Evolutionary conservation across 1,140 invertebrate species (phyloP).

Genomic region (Papilio polytes): DNA sequence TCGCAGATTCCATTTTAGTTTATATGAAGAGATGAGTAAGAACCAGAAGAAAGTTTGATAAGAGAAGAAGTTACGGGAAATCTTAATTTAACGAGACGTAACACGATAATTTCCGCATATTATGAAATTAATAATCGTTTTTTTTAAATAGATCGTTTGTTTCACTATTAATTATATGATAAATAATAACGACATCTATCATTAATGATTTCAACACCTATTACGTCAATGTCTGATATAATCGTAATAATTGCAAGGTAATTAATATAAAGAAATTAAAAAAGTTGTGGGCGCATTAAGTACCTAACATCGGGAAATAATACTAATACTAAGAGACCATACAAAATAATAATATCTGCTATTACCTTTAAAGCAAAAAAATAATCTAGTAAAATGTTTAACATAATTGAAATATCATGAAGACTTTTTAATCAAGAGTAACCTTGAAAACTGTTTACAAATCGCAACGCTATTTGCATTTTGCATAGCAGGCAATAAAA

Average conservation of each 20-base stretch:
- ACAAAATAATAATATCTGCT: neutral
- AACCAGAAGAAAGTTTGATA: neutral
- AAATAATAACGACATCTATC: neutral
- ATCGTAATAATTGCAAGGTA: neutral
- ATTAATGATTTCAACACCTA: neutral
- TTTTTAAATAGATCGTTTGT: neutral
- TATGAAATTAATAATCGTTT: neutral
- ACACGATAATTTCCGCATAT: neutral
- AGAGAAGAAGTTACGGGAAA: neutral
- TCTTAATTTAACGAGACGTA: neutral
- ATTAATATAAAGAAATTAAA: neutral
- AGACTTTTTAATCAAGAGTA: neutral
- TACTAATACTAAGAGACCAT: neutral
- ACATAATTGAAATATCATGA: too few relatives aligned
- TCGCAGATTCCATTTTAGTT: too few relatives aligned
- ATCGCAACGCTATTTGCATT: neutral
- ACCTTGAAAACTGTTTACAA: neutral
- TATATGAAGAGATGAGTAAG: too few relatives aligned
- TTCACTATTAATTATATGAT: neutral
- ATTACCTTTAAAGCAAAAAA: too few relatives aligned
- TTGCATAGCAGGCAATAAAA: neutral
- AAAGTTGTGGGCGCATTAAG: neutral
- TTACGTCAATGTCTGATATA: neutral
- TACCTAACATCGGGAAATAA: neutral
- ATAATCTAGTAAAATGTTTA: too few relatives aligned